Base-by-base conservation (phyloP, 2,113 vertebrate genomes). In the Reinhardtius hippoglossoides region DNA sequence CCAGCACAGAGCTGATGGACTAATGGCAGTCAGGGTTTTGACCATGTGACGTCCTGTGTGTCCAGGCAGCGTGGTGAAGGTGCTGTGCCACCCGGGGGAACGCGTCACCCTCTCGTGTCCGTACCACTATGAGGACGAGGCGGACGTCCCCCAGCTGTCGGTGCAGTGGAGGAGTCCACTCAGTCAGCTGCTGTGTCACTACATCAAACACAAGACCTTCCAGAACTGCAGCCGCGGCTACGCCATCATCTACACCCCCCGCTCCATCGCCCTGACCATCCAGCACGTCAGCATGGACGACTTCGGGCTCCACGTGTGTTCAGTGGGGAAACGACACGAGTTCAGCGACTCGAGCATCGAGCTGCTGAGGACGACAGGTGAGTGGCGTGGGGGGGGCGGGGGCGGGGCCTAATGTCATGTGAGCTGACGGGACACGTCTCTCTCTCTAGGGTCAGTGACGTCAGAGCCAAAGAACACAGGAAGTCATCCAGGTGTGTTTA, bases 171-270 rank as follows among this genome's bases (percentile, higher is more conserved):
- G 82, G 76, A 88, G 88, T 23, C 94, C 94, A 0, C 9, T 18
- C 35, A 88, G 89, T 8, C 37, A 77, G 55, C 87, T 95, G 61
- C 89, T 95, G 55, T 95, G 94, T 67, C 92, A 95, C 83, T 92
- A 89, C 84, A 93, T 95, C 88, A 95, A 95, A 64, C 94, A 95
- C 75, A 94, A 91, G 52, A 10, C 4, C 1, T 95, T 92, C 83
- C 85, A 60, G 80, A 94, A 94, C 93, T 95, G 94, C 86, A 90
- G 78, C 0, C 5, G 15, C 0, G 94, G 94, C 7, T 95, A 95
- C 80, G 0, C 52, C 54, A 78, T 94, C 71, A 64, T 26, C 60
- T 93, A 94, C 87, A 56, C 10, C 2, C 92, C 93, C 0, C 86
- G 81, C 40, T 88, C 57, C 71, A 83, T 95, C 74, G 52, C 50